phyloP scores from a whole-genome alignment of 2,797 vertebrate genomes.

The Echeneis naucrates region DNA sequence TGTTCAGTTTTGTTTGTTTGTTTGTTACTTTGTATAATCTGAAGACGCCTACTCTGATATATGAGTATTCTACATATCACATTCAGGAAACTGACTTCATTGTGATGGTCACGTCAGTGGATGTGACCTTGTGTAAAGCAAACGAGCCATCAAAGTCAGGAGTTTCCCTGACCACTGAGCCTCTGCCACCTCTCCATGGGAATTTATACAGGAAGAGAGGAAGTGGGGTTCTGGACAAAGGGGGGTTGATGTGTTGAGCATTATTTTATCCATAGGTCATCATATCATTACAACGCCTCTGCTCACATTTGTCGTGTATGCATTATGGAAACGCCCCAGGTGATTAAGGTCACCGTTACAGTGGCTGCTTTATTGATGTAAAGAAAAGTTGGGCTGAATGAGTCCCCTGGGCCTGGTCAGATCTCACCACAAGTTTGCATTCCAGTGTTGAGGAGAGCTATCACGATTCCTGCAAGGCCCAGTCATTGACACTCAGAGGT shows the following conservation, averaged over 20 bases:
- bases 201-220: conserved; percentile 61
- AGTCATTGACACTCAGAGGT: conserved; percentile 18
- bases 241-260: conserved; percentile 21
- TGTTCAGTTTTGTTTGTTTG: neutral
- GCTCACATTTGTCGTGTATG: conserved; percentile 38
- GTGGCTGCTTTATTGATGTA: conserved; percentile 39
- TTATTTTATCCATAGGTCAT: conserved; percentile 55
- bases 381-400: conserved; percentile 44
- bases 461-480: conserved; percentile 45
- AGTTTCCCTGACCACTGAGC: conserved; percentile 53
- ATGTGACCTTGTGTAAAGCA: conserved; percentile 68
- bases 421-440: conserved; percentile 64
- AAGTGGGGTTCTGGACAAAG: conserved; percentile 32
- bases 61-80: conserved; percentile 19
- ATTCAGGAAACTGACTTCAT: conserved; percentile 45
- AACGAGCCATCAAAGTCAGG: conserved; percentile 38
- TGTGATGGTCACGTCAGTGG: conserved; percentile 41
- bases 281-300: conserved; percentile 30
- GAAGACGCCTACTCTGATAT: neutral
- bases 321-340: conserved; percentile 36
- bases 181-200: conserved; percentile 47
- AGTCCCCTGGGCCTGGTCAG: conserved; percentile 51
- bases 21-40: neutral
- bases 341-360: conserved; percentile 34
- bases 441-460: conserved; percentile 48